Base-by-base conservation (phyloP, 1,140 invertebrate species). In the Polypedilum pembai region DNA sequence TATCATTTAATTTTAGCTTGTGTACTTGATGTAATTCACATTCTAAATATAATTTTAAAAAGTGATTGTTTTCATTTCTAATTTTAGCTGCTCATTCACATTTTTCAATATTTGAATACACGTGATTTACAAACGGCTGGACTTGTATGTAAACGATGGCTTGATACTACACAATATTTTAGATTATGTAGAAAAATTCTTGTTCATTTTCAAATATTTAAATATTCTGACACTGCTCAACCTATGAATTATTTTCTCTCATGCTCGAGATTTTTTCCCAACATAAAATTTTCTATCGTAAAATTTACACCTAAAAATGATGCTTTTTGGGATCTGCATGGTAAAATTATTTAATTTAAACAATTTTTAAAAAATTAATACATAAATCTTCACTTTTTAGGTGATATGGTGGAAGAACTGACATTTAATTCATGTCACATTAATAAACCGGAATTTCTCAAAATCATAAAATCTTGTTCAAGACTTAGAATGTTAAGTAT, bases 11-110 rank as follows among this genome's bases (percentile, higher is more conserved):
- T 4, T n/a, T 56, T 45, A 45, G 41, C 41, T 56, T 56, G 3
- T n/a, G n/a, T 12, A n/a, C n/a, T 56, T n/a, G n/a, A 56, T 56
- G 12, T 56, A 56, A n/a, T 56, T 56, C 4, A 0, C 3, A 1
- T 8, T 12, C 8, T 45, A 12, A 12, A 4, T 56, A 4, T 56
- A 56, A n/a, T 56, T 56, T 12, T 12, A 56, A 12, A 15, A 15
- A 56, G 12, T 15, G 15, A 56, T 15, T n/a, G n/a, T 69, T 69
- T 69, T 1, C 0, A 4, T 1, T 8, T 69, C 65, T 69, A 69
- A 69, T 69, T 69, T 69, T 69, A 69, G 65, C 65, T 69, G 1
- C 65, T 69, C 5, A 20, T 69, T 20, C 65, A 69, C 65, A 69
- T 69, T 20, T 69, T 69, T 69, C 17, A 69, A 18, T 69, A 69